Evolutionary conservation across 2,888 invertebrate species (phyloP).

Genomic region (Cylloceria caligata): DNA sequence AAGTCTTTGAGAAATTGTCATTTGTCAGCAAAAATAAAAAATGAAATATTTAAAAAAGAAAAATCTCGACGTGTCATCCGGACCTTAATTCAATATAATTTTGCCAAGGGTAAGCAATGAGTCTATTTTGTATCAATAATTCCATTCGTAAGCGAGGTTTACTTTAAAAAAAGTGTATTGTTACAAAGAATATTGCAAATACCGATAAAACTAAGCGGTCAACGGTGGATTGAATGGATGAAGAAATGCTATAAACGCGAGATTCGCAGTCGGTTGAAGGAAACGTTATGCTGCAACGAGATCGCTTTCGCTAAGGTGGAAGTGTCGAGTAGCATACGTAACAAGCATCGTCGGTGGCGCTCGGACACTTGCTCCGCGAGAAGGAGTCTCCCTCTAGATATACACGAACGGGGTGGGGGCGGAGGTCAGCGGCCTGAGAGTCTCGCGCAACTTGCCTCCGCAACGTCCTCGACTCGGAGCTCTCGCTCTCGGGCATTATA

Average conservation of each 20-base stretch:
- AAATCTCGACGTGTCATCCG: neutral
- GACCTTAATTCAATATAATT: neutral
- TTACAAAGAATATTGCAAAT: neutral
- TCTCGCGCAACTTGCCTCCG: conserved; percentile 77
- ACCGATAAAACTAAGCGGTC: neutral
- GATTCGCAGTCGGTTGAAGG: conserved; percentile 46
- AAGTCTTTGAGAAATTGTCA: neutral
- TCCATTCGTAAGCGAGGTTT: no score
- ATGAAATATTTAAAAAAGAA: neutral
- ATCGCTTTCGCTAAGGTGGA: conserved; percentile 38
- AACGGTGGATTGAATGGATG: neutral
- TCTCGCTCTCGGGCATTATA: conserved; percentile 58
- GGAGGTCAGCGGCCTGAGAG: conserved; percentile 80
- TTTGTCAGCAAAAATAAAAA: neutral
- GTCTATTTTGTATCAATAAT: no score
- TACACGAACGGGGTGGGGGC: conserved; percentile 73
- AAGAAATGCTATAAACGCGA: neutral
- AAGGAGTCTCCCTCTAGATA: conserved; percentile 65
- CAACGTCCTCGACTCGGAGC: conserved; percentile 64
- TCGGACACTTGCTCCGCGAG: conserved; percentile 61
- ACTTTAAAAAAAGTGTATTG: neutral
- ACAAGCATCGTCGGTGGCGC: conserved; percentile 43
- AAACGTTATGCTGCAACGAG: conserved; percentile 43
- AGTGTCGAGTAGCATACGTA: conserved; percentile 35
- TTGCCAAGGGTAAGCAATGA: neutral